Evolutionary conservation across 2,113 vertebrate species (phyloP).

Genomic region (Illadopsis cleaveri): DNA sequence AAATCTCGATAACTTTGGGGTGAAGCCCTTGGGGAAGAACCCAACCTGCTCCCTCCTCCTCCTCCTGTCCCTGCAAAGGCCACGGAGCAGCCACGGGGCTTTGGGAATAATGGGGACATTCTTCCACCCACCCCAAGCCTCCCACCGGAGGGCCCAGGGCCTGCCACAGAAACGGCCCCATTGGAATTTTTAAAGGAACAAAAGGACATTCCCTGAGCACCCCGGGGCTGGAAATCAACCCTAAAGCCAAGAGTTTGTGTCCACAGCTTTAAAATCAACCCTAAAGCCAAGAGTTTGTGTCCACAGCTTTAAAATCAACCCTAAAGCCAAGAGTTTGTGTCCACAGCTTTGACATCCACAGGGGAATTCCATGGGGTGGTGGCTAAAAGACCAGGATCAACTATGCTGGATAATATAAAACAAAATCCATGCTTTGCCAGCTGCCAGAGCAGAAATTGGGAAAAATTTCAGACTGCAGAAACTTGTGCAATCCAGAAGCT

Average conservation of each 20-base stretch:
- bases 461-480: too few species aligned
- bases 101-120: constrained; percentile 34
- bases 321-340: background rate
- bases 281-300: background rate
- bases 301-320: background rate
- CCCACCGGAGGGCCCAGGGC: background rate
- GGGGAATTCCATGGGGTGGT: background rate
- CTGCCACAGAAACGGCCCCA: background rate
- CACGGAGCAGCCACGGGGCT: background rate
- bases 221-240: background rate
- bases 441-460: background rate
- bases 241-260: background rate
- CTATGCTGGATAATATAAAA: rapidly evolving
- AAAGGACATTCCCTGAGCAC: background rate
- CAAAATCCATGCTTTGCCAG: rapidly evolving
- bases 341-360: background rate
- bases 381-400: rapidly evolving
- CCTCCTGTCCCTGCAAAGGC: background rate
- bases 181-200: background rate
- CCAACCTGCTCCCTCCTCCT: background rate
- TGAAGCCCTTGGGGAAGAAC: background rate
- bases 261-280: too few species aligned
- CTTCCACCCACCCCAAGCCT: constrained; percentile 48
- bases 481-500: background rate
- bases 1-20: background rate